Base-by-base conservation (phyloP, 2,797 vertebrate species). In the Coilia nasus region DNA sequence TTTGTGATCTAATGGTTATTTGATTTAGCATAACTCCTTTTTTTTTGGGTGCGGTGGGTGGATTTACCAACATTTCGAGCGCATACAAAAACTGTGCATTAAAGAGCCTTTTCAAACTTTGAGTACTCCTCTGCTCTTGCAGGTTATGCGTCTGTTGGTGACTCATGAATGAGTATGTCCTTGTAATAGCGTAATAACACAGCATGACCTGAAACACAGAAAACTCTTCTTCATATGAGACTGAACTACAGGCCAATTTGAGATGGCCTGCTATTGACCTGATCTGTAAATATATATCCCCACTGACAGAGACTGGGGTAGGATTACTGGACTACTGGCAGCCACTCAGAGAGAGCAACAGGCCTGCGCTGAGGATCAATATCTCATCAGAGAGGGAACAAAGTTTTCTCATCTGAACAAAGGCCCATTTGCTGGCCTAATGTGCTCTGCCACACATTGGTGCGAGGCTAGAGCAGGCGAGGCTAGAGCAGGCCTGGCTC, bases 351-450 rank as follows among this genome's bases (percentile, higher is more conserved):
- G 14, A 41, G 15, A 6, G 31, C 31, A 78, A 41, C 71, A 78
- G 71, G 71, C 71, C 35, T 6, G 71, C 35, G 28, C 71, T 54
- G n/a, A 19, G 1, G 59, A 88, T 88, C 84, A 84, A 87, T 88
- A 88, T 23, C 67, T 83, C 71, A 86, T 88, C 84, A 87, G 83
- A 85, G 78, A 21, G n/a, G 25, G 84, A 85, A 85, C 88, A 82
- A 83, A 54, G 81, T 62, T 81, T 56, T 84, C 60, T 59, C 83
- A 85, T 85, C 85, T 67, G 82, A 56, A 44, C 83, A 82, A 83
- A 59, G 85, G 83, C 44, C 81, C 50, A 88, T 86, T 87, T 86
- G 31, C 87, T 86, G 78, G 67, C 25, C 82, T 81, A 82, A 78
- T 78, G 71, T 31, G 6, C 21, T 78, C 35, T 31, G 10, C 31